Conservation (phyloP, 2,888 invertebrate genomes). For the Phyllotreta striolata region DNA sequence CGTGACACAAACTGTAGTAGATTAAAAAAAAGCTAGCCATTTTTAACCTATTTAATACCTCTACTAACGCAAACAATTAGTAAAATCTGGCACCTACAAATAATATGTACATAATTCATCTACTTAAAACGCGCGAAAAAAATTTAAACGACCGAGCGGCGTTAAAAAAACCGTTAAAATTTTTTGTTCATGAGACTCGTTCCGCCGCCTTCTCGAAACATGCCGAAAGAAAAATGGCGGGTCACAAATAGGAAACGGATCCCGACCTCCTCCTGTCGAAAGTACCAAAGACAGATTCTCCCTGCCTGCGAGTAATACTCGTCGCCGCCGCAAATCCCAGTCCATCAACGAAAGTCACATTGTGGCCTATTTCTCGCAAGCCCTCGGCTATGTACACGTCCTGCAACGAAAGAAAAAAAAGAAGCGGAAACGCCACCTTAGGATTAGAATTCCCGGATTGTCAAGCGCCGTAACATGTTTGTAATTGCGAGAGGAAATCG, state of each 20-base stretch:
- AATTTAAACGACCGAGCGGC: too few species aligned
- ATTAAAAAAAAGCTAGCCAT: too few species aligned
- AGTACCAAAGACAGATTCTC: slow-evolving; percentile 59
- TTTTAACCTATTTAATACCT: too few species aligned
- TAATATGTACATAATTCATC: too few species aligned
- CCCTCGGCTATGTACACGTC: slow-evolving; percentile 61
- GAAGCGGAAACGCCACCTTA: not conserved
- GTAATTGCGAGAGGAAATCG: not conserved
- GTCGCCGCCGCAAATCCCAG: slow-evolving; percentile 73
- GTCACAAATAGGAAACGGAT: slow-evolving; percentile 59
- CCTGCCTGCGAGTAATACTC: slow-evolving; percentile 60
- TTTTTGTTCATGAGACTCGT: not conserved
- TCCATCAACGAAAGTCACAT: slow-evolving; percentile 59
- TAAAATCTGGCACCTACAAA: too few species aligned
- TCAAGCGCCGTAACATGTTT: not conserved
- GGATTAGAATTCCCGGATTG: slow-evolving; percentile 11
- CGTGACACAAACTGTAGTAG: too few species aligned
- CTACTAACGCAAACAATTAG: too few species aligned
- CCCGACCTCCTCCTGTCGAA: slow-evolving; percentile 64
- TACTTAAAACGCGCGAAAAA: too few species aligned
- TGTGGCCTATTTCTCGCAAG: slow-evolving; percentile 65
- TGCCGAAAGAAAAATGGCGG: not conserved
- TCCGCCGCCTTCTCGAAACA: not conserved
- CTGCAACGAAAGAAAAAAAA: slow-evolving; percentile 42
- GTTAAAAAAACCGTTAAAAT: too few species aligned